Evolutionary conservation across 2,113 vertebrate genomes (phyloP).

Genomic region (Pedetes capensis): DNA sequence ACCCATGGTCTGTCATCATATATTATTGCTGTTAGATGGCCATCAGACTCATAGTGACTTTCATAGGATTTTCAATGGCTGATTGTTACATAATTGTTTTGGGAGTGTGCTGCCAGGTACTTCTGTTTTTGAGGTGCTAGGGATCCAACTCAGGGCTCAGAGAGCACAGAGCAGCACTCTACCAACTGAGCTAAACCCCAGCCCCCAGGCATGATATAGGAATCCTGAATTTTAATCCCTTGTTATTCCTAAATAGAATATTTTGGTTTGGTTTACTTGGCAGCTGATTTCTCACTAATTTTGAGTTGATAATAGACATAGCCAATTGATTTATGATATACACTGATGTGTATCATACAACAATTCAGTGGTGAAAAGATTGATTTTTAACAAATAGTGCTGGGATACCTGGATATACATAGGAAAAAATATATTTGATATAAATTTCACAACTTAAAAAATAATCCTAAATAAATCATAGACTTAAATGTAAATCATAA

Average conservation of each 20-base stretch:
- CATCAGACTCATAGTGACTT: too few relatives aligned
- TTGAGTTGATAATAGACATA: background rate
- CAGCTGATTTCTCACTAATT: background rate
- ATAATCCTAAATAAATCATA: background rate
- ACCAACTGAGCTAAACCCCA: too few relatives aligned
- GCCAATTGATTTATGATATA: background rate
- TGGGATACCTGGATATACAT: background rate
- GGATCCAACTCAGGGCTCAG: too few relatives aligned
- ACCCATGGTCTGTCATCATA: too few relatives aligned
- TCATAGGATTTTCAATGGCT: too few relatives aligned
- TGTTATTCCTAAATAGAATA: background rate
- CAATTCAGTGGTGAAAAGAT: background rate
- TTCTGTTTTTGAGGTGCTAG: too few relatives aligned
- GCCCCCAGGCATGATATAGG: too few relatives aligned
- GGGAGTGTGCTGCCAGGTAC: too few relatives aligned
- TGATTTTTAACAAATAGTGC: background rate
- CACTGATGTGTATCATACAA: background rate
- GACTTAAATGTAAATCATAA: background rate
- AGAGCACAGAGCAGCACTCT: too few relatives aligned
- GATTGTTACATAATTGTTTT: too few relatives aligned
- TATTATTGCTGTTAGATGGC: too few relatives aligned
- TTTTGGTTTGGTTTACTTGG: background rate
- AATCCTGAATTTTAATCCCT: background rate
- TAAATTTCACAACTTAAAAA: background rate
- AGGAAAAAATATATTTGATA: background rate